Conservation (phyloP, 1,140 invertebrate genomes). For the Samia ricini region DNA sequence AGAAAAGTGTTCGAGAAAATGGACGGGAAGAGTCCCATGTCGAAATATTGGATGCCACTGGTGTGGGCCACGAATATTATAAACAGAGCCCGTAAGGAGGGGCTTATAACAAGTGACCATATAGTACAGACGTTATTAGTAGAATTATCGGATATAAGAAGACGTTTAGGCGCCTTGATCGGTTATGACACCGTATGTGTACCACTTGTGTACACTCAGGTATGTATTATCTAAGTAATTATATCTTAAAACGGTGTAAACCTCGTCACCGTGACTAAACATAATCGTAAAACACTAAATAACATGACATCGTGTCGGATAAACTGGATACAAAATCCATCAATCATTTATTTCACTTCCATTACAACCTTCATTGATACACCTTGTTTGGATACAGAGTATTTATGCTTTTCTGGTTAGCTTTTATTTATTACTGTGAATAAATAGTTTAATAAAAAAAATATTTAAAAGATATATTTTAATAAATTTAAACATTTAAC, state of each 20-base stretch:
- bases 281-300: background rate
- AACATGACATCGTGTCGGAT: too few species aligned
- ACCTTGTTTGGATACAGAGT: too few species aligned
- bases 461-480: too few species aligned
- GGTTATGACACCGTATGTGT: conserved; percentile 98
- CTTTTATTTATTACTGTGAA: too few species aligned
- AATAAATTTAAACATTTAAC: too few species aligned
- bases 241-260: background rate
- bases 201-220: conserved; percentile 98
- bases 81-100: conserved; percentile 89
- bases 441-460: too few species aligned
- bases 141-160: conserved; percentile 90
- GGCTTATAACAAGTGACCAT: conserved; percentile 89
- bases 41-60: conserved; percentile 95
- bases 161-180: conserved; percentile 87
- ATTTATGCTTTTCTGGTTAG: too few species aligned
- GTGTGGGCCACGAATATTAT: conserved; percentile 95
- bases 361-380: too few species aligned
- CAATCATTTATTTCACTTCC: too few species aligned
- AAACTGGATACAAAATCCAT: too few species aligned
- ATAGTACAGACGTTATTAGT: conserved; percentile 91
- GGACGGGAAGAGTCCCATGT: conserved; percentile 92
- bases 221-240: conserved; percentile 22
- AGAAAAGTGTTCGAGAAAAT: conserved; percentile 93
- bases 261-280: background rate